phyloP scores from a whole-genome alignment of 23 tunicate genomes.

The Ciona savignyi region DNA sequence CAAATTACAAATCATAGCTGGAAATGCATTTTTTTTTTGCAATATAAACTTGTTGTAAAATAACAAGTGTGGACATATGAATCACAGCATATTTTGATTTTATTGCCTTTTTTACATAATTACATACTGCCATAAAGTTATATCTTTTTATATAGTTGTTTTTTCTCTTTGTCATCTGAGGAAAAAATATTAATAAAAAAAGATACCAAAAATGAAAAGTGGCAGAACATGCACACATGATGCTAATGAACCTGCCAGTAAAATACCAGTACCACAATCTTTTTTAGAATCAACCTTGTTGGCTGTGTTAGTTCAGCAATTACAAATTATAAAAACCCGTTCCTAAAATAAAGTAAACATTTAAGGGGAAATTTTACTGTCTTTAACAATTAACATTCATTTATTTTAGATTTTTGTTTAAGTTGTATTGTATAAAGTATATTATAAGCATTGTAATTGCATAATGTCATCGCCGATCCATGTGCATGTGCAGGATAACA shows the following conservation, averaged over 20 bases:
- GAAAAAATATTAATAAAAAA: too few species aligned
- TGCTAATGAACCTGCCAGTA: too few species aligned
- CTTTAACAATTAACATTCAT: not conserved
- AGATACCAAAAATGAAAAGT: not conserved
- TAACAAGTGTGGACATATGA: too few species aligned
- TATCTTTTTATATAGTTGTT: too few species aligned
- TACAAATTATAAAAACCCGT: too few species aligned
- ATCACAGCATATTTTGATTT: not conserved
- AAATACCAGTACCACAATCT: too few species aligned
- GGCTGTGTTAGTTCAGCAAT: not conserved
- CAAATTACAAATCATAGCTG: too few species aligned
- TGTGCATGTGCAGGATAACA: slow-evolving; percentile 82
- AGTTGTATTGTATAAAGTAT: not conserved
- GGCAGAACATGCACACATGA: not conserved
- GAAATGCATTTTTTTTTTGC: too few species aligned
- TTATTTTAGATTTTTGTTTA: not conserved
- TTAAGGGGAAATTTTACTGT: not conserved
- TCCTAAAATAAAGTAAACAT: too few species aligned
- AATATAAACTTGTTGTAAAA: too few species aligned
- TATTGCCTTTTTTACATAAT: not conserved
- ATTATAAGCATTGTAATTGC: too few species aligned
- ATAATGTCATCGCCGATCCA: slow-evolving; percentile 69
- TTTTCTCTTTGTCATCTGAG: too few species aligned
- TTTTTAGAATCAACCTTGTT: not conserved
- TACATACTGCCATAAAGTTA: not conserved